A percentile compares a stretch with the other conserved stretches of the same genome.
These are phyloP conservation scores for Lethenteron reissneri DNA, from an alignment of 2,113 vertebrate species.

Conservation along the genomic window DNA sequence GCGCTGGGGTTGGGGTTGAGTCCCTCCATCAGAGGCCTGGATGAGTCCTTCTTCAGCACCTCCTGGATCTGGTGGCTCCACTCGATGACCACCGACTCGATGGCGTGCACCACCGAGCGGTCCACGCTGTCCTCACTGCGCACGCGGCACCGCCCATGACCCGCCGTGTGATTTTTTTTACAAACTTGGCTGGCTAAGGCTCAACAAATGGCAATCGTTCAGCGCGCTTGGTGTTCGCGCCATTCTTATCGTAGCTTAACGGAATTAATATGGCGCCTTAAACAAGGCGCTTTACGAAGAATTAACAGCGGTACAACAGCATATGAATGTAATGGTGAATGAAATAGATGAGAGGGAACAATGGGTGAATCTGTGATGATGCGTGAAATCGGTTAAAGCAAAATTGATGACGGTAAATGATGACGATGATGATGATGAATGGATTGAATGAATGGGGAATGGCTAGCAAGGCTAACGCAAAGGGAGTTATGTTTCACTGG, in stretches of 20 bases:
- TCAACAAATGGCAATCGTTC: no score
- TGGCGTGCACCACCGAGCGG: conserved; percentile 34
- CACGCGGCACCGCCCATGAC: not conserved
- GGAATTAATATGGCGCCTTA: not conserved
- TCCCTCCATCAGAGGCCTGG: conserved; percentile 34
- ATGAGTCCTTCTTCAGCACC: conserved; percentile 48
- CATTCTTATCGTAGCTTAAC: not conserved
- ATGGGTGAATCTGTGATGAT: not conserved
- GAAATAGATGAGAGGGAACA: not conserved
- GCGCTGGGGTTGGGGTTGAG: conserved; percentile 30
- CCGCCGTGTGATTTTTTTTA: not conserved
- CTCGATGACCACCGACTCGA: conserved; percentile 56
- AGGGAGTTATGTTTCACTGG: no score
- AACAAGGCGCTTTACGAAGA: not conserved
- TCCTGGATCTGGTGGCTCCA: conserved; percentile 58
- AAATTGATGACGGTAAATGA: no score
- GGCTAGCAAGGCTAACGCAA: no score
- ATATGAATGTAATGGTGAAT: no score
- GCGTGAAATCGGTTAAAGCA: no score
- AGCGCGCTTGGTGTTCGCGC: no score
- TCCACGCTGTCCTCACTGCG: conserved; percentile 27
- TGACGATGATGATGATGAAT: no score
- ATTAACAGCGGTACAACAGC: not conserved
- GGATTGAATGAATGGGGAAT: no score
- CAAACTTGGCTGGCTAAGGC: not conserved